Base-by-base conservation (phyloP, 2,113 vertebrate genomes). In the Cinclus cinclus region DNA sequence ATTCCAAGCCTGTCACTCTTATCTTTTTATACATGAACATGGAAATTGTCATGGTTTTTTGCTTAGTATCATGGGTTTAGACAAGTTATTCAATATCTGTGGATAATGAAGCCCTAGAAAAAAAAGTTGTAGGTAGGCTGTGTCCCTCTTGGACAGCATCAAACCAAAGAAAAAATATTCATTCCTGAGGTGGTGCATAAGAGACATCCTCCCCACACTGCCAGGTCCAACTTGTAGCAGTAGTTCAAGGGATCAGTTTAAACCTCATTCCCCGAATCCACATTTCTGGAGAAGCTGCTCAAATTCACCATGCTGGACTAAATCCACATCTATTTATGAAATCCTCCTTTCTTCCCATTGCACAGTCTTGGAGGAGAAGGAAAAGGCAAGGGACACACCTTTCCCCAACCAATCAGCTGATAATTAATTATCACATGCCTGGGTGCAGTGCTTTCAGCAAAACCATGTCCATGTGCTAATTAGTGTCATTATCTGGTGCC, bases 371-470 rank as follows among this genome's bases (percentile, higher is more conserved):
- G 49, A 91, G 17, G 35, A 79, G 42, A 62, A 42, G 42, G 30
- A 37, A 70, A 83, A 84, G 18, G 27, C 79, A 76, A 84, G 37
- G 27, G 63, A 42, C 91, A 93, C 31, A 90, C 73, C 41, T 91
- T 90, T 56, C 56, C 63, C 33, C 39, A 90, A 62, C 94, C 53
- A 92, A 94, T 90, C 93, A 94, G 88, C 85, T 93, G 35, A 37
- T 37, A 93, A 96, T 94, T 97, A 94, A 96, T 96, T 96, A 95
- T 73, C 44, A 60, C 41, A 83, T 78, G 79, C 60, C 68, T 93
- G 44, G 7, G 24, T 94, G 52, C 64, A 92, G 70, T 60, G 55
- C 82, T 95, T 96, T 95, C 92, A 96, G 76, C 87, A 92, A 90
- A 88, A 64, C 59, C 76, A 94, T 90, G 68, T 80, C 75, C 90